Evolutionary conservation across 2,888 invertebrate species (phyloP), one percentile per base, ranked within the genome.

Genomic region (Anthophora plumipes): DNA sequence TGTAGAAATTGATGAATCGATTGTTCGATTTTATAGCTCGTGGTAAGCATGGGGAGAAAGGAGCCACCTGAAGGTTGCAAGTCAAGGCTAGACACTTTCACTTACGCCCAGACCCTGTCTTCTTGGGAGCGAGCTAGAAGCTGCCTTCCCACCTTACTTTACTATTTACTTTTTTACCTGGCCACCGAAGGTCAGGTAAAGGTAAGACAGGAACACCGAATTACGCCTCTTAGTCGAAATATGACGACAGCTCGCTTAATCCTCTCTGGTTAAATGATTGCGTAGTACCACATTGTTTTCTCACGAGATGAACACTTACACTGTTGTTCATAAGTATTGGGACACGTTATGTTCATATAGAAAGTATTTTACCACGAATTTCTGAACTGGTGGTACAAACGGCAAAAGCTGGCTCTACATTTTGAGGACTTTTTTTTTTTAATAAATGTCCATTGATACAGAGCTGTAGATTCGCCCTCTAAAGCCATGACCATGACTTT

Each of bases 11-110:
- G 14, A 46, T 60, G 43, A 63, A 78, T 86, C 66, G 79, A 76
- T 78, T 77, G 69, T 76, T 74, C 61, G 76, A 67, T 71, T 77
- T 83, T 70, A 43, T 66, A 46, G 77, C 61, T 69, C 75, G 57
- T 31, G 1, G 31, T 41, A 48, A 12, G 60, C 22, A 17, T 31
- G 55, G 46, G n/a, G 57, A 78, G 76, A 71, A 71, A 81, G 86
- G 77, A 78, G 77, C 82, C 78, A 77, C 84, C 85, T 90, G 92
- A 92, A 92, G 92, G 92, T 92, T 92, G 90, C 91, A 91, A 92
- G 92, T 93, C 93, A 93, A 93, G 93, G 93, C 92, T 92, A 89
- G 90, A 78, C 69, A 90, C 91, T 91, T 91, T 92, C 92, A 92
- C 93, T 92, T 74, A 73, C 66, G 68, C 82, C 39, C 69, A 69